Evolutionary conservation across 2,113 vertebrate genomes (phyloP).

Genomic region (Stictonetta naevosa): DNA sequence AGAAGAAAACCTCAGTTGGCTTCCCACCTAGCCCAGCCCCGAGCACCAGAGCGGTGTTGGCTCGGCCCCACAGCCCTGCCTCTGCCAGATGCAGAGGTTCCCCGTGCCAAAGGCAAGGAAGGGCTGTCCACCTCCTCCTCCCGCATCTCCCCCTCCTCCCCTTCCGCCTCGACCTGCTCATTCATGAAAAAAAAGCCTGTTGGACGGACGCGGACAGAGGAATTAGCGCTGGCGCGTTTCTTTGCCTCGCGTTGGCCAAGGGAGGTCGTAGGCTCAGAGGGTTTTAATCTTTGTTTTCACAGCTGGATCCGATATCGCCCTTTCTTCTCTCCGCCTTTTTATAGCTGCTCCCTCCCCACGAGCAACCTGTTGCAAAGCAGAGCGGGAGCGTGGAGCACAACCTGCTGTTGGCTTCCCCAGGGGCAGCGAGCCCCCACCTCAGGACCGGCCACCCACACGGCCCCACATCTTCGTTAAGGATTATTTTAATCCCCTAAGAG

Average conservation of each 20-base stretch:
- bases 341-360: fast-evolving
- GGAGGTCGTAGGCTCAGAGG: not conserved
- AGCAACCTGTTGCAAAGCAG: not conserved
- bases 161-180: not conserved
- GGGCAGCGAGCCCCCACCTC: not conserved
- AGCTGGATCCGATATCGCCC: constrained; percentile 8
- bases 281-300: constrained; percentile 56
- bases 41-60: not conserved
- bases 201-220: not conserved
- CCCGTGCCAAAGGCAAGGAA: not conserved
- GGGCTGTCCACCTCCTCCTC: not conserved
- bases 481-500: not conserved
- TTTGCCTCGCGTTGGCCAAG: not conserved
- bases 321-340: not conserved
- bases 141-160: not conserved
- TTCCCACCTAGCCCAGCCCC: not conserved
- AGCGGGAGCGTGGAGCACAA: fast-evolving
- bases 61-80: not conserved
- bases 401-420: not conserved
- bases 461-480: fast-evolving
- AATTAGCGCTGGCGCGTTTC: not conserved
- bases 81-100: not conserved
- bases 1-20: not conserved
- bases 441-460: fast-evolving
- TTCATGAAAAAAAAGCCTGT: constrained; percentile 34